Percentiles rank a stretch among this genome's conserved stretches.
phyloP scores from a whole-genome alignment of 2,113 vertebrate genomes.

The Oenanthe oenanthe region DNA sequence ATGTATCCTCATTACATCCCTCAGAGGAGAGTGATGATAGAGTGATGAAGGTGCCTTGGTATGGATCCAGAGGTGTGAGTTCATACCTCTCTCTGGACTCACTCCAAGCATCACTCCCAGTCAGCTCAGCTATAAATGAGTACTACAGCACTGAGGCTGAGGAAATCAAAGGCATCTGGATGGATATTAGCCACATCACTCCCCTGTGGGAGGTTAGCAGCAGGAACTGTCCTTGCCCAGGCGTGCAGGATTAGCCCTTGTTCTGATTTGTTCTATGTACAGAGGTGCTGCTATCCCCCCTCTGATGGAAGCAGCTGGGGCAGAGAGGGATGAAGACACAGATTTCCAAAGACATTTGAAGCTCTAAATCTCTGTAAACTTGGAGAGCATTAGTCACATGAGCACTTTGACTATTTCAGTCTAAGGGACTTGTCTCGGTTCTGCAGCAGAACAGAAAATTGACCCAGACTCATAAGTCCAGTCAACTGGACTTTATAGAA shows the following conservation, averaged over 20 bases:
- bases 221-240: background rate
- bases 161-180: slow-evolving; percentile 32
- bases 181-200: slow-evolving; percentile 9
- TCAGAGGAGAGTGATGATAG: slow-evolving; percentile 25
- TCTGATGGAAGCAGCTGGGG: background rate
- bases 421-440: background rate
- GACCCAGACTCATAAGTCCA: background rate
- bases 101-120: background rate
- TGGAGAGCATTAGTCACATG: background rate
- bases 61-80: slow-evolving; percentile 39
- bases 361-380: background rate
- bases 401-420: background rate
- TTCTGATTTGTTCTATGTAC: background rate
- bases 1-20: slow-evolving; percentile 14
- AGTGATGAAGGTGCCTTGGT: slow-evolving; percentile 20
- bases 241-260: background rate
- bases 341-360: background rate
- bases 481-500: background rate
- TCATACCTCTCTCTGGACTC: slow-evolving; percentile 5
- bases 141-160: background rate
- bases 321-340: background rate
- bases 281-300: background rate
- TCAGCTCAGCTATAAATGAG: slow-evolving; percentile 4
- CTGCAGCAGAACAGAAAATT: background rate
- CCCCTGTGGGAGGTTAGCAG: background rate